Conservation (phyloP, 1,140 invertebrate genomes). For the Sitobion miscanthi region DNA sequence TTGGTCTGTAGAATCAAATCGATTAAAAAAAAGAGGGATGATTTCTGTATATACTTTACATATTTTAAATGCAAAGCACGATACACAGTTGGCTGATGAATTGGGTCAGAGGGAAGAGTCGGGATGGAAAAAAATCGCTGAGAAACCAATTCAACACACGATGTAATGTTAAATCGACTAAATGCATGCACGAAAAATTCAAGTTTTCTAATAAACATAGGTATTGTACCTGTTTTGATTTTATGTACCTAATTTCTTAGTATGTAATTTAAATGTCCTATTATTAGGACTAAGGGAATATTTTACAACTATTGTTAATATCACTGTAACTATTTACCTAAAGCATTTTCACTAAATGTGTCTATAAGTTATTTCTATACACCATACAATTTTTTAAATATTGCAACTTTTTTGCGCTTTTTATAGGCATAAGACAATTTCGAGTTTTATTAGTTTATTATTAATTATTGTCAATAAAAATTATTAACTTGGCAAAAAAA, state of each 20-base stretch:
- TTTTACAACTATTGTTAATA: neutral
- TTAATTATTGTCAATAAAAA: no score
- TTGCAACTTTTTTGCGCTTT: no score
- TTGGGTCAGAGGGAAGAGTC: constrained; percentile 25
- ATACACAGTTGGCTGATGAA: constrained; percentile 49
- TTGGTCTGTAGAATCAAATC: neutral
- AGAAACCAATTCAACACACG: constrained; percentile 29
- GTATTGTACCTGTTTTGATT: neutral
- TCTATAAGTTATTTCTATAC: no score
- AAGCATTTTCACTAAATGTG: neutral
- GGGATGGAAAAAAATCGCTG: constrained; percentile 8
- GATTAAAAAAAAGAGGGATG: constrained; percentile 32
- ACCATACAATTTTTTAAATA: no score
- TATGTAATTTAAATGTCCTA: neutral
- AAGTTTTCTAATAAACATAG: neutral
- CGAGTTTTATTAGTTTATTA: no score
- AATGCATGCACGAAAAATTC: neutral
- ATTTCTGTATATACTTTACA: constrained; percentile 34
- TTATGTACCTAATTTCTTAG: neutral
- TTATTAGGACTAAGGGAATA: no score
- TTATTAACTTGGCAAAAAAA: no score
- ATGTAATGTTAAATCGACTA: constrained; percentile 37
- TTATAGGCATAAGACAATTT: no score
- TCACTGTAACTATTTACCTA: neutral
- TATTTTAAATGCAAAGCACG: constrained; percentile 30